Base-by-base conservation (phyloP, 2,113 vertebrate genomes). In the Ciconia stormi region DNA sequence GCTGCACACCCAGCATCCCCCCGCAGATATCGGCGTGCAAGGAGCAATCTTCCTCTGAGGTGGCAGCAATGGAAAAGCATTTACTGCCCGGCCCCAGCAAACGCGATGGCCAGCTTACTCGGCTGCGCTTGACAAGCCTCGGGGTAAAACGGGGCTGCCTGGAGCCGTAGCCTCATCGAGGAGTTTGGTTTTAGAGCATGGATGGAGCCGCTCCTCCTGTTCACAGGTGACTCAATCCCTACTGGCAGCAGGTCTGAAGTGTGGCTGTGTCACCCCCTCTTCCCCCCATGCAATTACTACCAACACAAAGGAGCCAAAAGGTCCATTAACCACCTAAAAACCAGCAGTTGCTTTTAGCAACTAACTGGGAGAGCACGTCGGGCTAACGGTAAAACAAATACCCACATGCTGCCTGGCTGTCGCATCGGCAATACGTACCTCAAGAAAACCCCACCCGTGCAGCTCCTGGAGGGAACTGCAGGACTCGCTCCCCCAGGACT, bases 81-180 rank as follows among this genome's bases (percentile, higher is more conserved):
- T 25, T 15, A 5, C 4, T 16, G 20, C 55, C 27, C 1, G 7
- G 15, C 46, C 10, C 15, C 62, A 46, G n/a, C 6, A 10, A 66
- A 36, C 5, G 18, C 76, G 27, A 17, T 0, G 6, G 23, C 19
- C 49, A 9, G 8, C 19, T 29, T 23, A 11, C 26, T 8, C 3
- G 0, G 27, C n/a, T 34, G 52, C 32, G 12, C 40, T 9, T 6
- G 46, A 5, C n/a, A 15, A 42, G 38, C 56, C 9, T 1, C 5
- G 7, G 32, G 46, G 53, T 9, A 8, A 69, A 11, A 19, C 8
- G 2, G 2, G 14, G 44, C 53, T 29, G 56, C 34, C 53, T 2
- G 7, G 16, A 46, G 36, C 34, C 5, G 0, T 0, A 22, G 2
- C 27, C 19, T 16, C 34, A 26, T 13, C 1, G 3, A 25, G 52